Conservation (phyloP, 92 coral and sea anemone species). For the Pocillopora meandrina region DNA sequence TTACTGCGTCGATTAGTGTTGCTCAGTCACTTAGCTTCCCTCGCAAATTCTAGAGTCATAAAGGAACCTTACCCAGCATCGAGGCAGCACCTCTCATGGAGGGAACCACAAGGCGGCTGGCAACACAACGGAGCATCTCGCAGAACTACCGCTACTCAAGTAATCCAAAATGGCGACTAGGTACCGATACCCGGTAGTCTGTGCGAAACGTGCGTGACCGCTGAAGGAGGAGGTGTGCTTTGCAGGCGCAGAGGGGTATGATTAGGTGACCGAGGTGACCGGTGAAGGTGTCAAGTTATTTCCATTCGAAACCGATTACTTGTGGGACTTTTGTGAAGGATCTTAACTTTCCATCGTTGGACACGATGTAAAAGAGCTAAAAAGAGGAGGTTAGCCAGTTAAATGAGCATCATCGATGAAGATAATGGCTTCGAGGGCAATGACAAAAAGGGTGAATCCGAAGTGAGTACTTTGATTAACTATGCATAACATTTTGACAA, state of each 20-base stretch:
- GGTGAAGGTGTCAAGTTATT: too few relatives aligned
- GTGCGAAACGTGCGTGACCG: slow-evolving; percentile 38
- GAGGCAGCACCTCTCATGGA: slow-evolving; percentile 57
- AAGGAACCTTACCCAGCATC: slow-evolving; percentile 61
- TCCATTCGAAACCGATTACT: background rate
- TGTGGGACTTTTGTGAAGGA: background rate
- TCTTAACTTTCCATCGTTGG: too few relatives aligned
- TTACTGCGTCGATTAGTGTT: background rate
- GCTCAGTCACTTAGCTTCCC: background rate
- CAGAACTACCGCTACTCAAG: background rate
- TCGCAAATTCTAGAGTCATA: background rate
- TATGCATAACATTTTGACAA: slow-evolving; percentile 22
- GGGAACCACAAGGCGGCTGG: slow-evolving; percentile 68
- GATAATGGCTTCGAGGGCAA: slow-evolving; percentile 24
- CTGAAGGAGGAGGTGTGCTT: slow-evolving; percentile 5
- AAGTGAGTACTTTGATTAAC: background rate
- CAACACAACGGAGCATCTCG: slow-evolving; percentile 80
- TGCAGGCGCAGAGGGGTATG: too few relatives aligned
- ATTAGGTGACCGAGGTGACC: too few relatives aligned
- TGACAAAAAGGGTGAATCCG: background rate
- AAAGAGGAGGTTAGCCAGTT: background rate
- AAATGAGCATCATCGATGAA: slow-evolving; percentile 41
- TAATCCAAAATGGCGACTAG: slow-evolving; percentile 83
- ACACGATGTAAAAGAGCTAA: slow-evolving; percentile 10
- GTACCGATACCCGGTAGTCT: slow-evolving; percentile 51